phyloP scores from a whole-genome alignment of 1,140 invertebrate species.

The Battus philenor region DNA sequence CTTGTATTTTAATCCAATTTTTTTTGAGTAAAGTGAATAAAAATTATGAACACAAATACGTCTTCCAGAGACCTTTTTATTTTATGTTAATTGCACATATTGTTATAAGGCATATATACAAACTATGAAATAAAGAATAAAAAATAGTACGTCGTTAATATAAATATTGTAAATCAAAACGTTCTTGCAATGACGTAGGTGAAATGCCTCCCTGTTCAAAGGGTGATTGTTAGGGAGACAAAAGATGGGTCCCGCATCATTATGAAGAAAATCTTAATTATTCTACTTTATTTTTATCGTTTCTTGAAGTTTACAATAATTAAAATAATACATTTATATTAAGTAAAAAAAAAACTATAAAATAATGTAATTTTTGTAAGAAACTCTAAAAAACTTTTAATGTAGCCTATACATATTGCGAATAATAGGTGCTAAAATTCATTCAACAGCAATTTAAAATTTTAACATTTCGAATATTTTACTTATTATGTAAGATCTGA shows the following conservation, averaged over 20 bases:
- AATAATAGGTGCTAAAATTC: too few relatives aligned
- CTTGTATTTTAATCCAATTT: too few relatives aligned
- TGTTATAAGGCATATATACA: too few relatives aligned
- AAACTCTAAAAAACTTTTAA: not conserved
- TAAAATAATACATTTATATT: not conserved
- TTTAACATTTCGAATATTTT: not conserved
- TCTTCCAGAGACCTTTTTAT: too few relatives aligned
- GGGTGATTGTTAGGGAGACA: constrained; percentile 9
- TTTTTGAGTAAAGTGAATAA: too few relatives aligned
- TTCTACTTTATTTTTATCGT: constrained; percentile 10
- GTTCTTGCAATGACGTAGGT: not conserved
- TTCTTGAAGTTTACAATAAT: not conserved
- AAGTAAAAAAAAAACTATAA: not conserved
- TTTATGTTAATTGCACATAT: too few relatives aligned
- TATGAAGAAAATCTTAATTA: constrained; percentile 13
- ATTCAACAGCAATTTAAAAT: too few relatives aligned
- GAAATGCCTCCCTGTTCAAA: constrained; percentile 7
- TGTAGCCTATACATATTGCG: too few relatives aligned
- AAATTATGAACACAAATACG: too few relatives aligned
- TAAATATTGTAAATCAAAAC: constrained; percentile 1
- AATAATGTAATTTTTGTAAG: not conserved
- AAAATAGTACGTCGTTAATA: not conserved
- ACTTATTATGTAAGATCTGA: not conserved
- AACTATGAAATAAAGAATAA: not conserved
- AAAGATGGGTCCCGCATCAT: constrained; percentile 8